phyloP scores from a whole-genome alignment of 2,888 invertebrate species.

The Tubulanus polymorphus region DNA sequence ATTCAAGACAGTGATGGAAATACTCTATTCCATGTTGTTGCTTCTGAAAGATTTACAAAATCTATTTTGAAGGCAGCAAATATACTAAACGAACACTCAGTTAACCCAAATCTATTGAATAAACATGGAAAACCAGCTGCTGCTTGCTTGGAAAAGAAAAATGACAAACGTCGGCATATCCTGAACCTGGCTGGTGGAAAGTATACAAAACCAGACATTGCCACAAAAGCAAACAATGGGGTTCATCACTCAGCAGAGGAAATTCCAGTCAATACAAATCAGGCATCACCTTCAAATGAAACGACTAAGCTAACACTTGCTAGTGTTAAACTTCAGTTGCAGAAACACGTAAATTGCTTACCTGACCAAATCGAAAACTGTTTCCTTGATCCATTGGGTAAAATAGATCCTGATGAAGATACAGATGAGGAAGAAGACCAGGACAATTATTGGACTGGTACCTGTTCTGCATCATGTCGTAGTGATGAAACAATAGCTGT shows the following conservation, averaged over 20 bases:
- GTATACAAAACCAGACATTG: background rate
- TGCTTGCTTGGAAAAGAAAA: constrained; percentile 25
- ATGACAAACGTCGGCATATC: constrained; percentile 26
- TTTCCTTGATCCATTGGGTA: background rate
- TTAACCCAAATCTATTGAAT: constrained; percentile 26
- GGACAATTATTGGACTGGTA: background rate
- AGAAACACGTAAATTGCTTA: too few species aligned
- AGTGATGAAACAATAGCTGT: constrained; percentile 4
- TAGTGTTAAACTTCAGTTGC: too few species aligned
- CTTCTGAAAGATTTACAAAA: constrained; percentile 22
- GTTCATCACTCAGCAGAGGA: too few species aligned
- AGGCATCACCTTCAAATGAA: too few species aligned
- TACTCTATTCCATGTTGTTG: constrained; percentile 25
- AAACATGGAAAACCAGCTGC: constrained; percentile 28
- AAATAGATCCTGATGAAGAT: background rate
- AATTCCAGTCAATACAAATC: too few species aligned
- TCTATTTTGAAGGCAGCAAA: constrained; percentile 26
- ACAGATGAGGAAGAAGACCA: background rate
- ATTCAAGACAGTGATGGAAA: constrained; percentile 22
- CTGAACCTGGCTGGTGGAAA: background rate
- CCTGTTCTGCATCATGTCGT: background rate
- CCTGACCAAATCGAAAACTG: too few species aligned
- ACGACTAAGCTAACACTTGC: too few species aligned
- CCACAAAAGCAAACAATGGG: too few species aligned
- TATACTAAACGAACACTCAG: constrained; percentile 25